Evolutionary conservation across 2,113 vertebrate genomes (phyloP).

Genomic region (Stomatorhinus ivindoensis): DNA sequence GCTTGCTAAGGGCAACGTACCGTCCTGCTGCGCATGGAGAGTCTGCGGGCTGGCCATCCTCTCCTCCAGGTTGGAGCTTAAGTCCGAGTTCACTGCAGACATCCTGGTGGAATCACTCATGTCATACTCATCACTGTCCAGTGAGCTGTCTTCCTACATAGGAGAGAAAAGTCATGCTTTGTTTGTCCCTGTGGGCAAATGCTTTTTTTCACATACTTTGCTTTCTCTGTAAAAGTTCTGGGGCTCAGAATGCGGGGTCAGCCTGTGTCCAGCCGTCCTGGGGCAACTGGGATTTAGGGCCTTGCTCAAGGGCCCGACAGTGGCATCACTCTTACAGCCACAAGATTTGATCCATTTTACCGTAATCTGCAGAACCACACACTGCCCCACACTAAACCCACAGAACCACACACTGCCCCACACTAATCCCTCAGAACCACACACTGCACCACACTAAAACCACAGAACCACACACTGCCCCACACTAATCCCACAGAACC

Average conservation of each 20-base stretch:
- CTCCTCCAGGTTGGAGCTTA: constrained; percentile 76
- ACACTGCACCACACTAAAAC: no score
- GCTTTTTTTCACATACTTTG: not conserved
- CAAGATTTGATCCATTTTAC: not conserved
- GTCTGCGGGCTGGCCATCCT: constrained; percentile 75
- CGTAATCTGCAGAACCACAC: not conserved
- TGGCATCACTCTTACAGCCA: not conserved
- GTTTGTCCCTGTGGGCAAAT: not conserved
- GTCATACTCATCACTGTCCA: constrained; percentile 78
- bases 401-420: no score
- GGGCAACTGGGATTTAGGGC: not conserved
- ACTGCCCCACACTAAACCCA: not conserved
- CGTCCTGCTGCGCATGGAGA: constrained; percentile 69
- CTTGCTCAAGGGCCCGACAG: not conserved
- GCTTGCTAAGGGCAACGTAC: constrained; percentile 45
- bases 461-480: not conserved
- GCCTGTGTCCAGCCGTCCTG: not conserved
- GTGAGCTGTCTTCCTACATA: constrained; percentile 73
- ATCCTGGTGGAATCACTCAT: constrained; percentile 77
- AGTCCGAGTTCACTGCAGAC: constrained; percentile 76
- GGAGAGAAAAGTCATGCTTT: not conserved
- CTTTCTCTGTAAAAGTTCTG: not conserved
- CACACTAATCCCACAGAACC: no score
- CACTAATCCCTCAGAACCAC: no score
- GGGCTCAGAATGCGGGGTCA: not conserved